Conservation (phyloP, 2,113 vertebrate genomes). For the Cinclus mexicanus region DNA sequence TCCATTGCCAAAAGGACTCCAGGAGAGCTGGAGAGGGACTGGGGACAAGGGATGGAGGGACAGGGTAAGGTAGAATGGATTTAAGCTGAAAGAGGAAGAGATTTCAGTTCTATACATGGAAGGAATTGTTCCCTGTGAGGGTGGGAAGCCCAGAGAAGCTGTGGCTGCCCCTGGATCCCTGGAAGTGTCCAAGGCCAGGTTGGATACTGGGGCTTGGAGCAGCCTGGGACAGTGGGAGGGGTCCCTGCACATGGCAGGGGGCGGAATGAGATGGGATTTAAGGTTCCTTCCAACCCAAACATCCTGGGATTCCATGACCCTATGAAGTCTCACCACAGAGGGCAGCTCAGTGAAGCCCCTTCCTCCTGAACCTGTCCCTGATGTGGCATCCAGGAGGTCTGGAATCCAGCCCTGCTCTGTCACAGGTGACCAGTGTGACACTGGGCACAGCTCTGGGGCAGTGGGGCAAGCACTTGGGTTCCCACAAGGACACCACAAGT, state of each 20-base stretch:
- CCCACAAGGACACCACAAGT: neutral
- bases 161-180: neutral
- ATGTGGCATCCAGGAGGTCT: neutral
- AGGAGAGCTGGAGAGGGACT: neutral
- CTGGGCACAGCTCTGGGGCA: neutral
- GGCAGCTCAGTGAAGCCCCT: neutral
- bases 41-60: neutral
- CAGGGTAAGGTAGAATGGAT: neutral
- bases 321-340: neutral
- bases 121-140: accelerated
- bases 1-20: accelerated
- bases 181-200: neutral
- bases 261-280: accelerated
- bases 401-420: neutral
- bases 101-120: accelerated
- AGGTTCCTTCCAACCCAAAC: neutral
- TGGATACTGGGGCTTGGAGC: neutral
- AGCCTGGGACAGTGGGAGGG: accelerated
- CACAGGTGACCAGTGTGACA: neutral
- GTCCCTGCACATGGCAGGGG: neutral
- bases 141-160: neutral
- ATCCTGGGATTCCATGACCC: neutral
- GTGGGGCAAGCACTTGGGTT: no score
- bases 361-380: neutral
- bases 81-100: neutral